Evolutionary conservation across 2,797 vertebrate species (phyloP).

Genomic region (Malacoraja senta): DNA sequence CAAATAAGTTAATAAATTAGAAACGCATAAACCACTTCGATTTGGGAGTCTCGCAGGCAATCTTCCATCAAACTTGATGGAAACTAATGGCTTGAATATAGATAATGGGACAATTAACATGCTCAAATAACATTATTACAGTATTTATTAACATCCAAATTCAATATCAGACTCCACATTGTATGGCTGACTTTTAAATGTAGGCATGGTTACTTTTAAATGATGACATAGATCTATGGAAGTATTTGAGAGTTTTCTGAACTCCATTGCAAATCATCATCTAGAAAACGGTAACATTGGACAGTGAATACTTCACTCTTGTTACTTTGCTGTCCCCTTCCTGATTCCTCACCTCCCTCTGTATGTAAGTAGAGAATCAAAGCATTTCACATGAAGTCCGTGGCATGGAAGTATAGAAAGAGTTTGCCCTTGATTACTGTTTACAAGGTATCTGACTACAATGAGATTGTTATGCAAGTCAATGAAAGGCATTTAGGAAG

Average conservation of each 20-base stretch:
- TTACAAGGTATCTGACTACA: background rate
- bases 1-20: constrained; percentile 11
- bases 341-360: background rate
- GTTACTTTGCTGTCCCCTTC: background rate
- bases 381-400: background rate
- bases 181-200: background rate
- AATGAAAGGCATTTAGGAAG: background rate
- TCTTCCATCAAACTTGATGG: background rate
- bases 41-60: background rate
- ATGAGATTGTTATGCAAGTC: background rate
- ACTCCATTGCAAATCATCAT: background rate
- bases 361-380: background rate
- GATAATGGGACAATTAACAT: constrained; percentile 19
- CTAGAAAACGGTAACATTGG: background rate
- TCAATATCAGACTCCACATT: background rate
- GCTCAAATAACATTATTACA: background rate
- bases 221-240: background rate
- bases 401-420: background rate
- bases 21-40: background rate
- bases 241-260: background rate
- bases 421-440: background rate
- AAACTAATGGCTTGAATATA: background rate
- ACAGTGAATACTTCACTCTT: background rate
- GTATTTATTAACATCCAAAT: background rate
- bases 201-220: background rate